Evolutionary conservation across 2,113 vertebrate genomes (phyloP), one percentile per base, ranked within the genome.

Genomic region (Strix uralensis): DNA sequence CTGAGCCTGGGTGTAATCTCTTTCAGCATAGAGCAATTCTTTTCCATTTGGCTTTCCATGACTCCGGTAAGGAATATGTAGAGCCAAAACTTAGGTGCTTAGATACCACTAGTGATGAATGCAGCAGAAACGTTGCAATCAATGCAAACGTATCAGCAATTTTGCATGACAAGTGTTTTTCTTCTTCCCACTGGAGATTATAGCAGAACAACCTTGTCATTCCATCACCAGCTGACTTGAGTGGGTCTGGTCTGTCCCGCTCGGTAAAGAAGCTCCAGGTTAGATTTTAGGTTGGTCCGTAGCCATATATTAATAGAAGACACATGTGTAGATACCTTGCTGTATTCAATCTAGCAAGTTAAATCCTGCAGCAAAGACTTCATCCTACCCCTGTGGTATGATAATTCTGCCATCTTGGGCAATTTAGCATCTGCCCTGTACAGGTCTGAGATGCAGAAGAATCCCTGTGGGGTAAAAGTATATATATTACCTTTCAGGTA

Each of bases 91-190:
- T 32, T 25, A 27, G 32, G 71, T 63, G 51, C 36, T 38, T 5
- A n/a, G 20, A 44, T 9, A 21, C 32, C 52, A 23, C 38, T 46
- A 7, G 30, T 27, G 58, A n/a, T 0, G 9, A 71, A 15, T 1
- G 0, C 49, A 34, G 36, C 51, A 58, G 58, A 72, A 84, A 40
- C 0, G 1, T 14, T 3, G 1, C 26, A 51, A 7, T 7, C 44
- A 57, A 40, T 11, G 5, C 32, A 47, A 81, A 49, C 3, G 1
- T 10, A 9, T 8, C 47, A 22, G 15, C 8, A 22, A 4, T 44
- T 79, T 30, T 57, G 23, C 26, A 1, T 15, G 13, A 11, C 13
- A 20, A 74, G 14, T 15, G 7, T 15, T 27, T 22, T 34, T 63
- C 29, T n/a, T 77, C 36, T 52, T 67, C 40, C 19, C 49, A 17